Evolutionary conservation across 1,140 invertebrate genomes (phyloP), one percentile per base, ranked within the genome.

Genomic region (Euborellia annulipes): DNA sequence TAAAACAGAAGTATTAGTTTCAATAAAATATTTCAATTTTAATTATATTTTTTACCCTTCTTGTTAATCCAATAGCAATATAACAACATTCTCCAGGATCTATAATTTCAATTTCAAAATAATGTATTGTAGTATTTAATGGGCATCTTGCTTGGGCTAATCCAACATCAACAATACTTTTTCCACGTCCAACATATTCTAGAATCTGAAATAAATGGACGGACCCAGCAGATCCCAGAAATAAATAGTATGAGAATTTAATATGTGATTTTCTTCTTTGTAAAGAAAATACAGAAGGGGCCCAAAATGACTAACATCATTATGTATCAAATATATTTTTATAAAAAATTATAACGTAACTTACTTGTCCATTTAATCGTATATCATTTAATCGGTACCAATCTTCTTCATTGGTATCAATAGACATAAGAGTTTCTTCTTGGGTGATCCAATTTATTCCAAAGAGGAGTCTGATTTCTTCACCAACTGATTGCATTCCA

Each of bases 101-200:
- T 23, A 73, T 51, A 45, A 75, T 72, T 56, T 73, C 68, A 46
- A 75, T 67, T 64, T 75, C 71, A 66, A 72, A 75, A 55, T 74
- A 75, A 55, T 75, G 72, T 50, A 61, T 63, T 16, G 67, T 66
- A 41, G 71, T 70, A 49, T 65, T 65, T 9, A 75, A 54, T 11
- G 72, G 65, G 38, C 55, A 58, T 53, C 63, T 63, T 4, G 71
- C 71, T 54, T 73, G 71, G 22, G 72, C 72, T 49, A 75, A 60
- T 8, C 72, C 72, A 41, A 73, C 70, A 56, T 74, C 71, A 38
- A 67, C 61, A 19, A 73, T 69, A 43, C 64, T 68, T 52, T 69
- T 68, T 1, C 72, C 72, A 52, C 67, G 54, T 8, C 72, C 72
- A 51, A 59, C 59, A 55, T 75, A 75, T 51, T 73, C 71, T 41